These are phyloP conservation scores for Drosophila nannoptera DNA, from an alignment of 1,140 invertebrate genomes.

Conservation along the genomic window DNA sequence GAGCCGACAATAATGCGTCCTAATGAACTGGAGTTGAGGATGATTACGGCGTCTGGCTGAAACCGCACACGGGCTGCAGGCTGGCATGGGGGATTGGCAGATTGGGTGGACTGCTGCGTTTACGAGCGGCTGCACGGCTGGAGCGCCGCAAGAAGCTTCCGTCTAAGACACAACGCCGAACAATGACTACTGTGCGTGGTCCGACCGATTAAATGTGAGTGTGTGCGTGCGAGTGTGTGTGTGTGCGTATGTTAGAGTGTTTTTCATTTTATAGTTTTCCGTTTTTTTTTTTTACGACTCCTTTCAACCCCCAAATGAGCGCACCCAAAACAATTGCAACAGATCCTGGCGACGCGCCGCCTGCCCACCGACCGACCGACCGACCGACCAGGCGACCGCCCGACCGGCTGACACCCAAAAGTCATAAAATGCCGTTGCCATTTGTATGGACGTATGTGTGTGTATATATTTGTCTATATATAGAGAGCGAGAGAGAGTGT, in stretches of 20 bases:
- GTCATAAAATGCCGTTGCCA: slow-evolving; percentile 73
- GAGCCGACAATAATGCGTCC: slow-evolving; percentile 56
- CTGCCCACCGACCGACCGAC: slow-evolving; percentile 17
- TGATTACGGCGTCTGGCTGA: slow-evolving; percentile 15
- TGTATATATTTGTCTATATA: slow-evolving; percentile 5
- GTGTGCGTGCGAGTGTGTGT: slow-evolving; percentile 33
- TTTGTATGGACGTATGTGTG: slow-evolving; percentile 46
- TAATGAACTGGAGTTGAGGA: slow-evolving; percentile 55
- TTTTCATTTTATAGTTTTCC: slow-evolving; percentile 77
- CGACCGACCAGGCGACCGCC: background rate
- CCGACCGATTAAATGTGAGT: slow-evolving; percentile 41
- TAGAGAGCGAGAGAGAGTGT: background rate
- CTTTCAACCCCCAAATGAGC: slow-evolving; percentile 64
- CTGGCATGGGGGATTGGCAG: slow-evolving; percentile 5
- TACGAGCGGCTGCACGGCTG: slow-evolving; percentile 50
- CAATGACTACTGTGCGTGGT: slow-evolving; percentile 52
- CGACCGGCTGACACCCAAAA: slow-evolving; percentile 61
- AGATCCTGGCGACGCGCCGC: slow-evolving; percentile 52
- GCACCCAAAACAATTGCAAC: slow-evolving; percentile 70
- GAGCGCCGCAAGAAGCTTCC: slow-evolving; percentile 50
- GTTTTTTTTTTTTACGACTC: slow-evolving; percentile 68
- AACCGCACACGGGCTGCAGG: background rate
- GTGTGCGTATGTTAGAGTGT: slow-evolving; percentile 44
- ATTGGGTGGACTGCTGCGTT: slow-evolving; percentile 62
- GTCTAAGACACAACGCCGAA: slow-evolving; percentile 35